These are phyloP conservation scores for Dasyurus viverrinus DNA, from an alignment of 2,113 vertebrate genomes.

Conservation along the genomic window DNA sequence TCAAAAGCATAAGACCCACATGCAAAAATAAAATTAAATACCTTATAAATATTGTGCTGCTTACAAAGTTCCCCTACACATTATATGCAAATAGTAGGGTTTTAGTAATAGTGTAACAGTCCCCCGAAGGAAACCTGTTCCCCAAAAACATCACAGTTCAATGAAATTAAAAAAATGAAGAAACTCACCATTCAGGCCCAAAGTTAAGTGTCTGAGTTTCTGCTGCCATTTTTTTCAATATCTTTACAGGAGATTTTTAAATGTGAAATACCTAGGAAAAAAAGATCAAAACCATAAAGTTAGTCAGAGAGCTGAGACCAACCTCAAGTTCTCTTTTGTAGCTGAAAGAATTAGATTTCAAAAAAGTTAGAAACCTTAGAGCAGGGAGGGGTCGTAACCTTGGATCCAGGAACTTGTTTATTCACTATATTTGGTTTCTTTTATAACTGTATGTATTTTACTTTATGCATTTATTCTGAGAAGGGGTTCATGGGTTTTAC, in stretches of 20 bases:
- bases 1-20: neutral
- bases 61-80: neutral
- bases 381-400: neutral
- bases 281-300: constrained; percentile 48
- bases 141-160: neutral
- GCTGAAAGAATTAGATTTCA: neutral
- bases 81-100: neutral
- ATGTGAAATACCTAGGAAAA: constrained; percentile 85
- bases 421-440: neutral
- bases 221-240: constrained; percentile 92
- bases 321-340: neutral
- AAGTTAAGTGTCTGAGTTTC: constrained; percentile 99
- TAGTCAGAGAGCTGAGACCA: neutral
- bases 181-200: constrained; percentile 98
- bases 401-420: neutral
- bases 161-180: constrained; percentile 17
- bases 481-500: neutral
- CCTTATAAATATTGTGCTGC: neutral
- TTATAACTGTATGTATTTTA: neutral
- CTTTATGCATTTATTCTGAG: neutral
- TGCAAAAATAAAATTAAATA: neutral
- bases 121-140: neutral
- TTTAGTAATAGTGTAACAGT: neutral
- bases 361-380: neutral
- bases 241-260: constrained; percentile 78